Evolutionary conservation across 2,888 invertebrate genomes (phyloP).

Genomic region (Hydriomena furcata): DNA sequence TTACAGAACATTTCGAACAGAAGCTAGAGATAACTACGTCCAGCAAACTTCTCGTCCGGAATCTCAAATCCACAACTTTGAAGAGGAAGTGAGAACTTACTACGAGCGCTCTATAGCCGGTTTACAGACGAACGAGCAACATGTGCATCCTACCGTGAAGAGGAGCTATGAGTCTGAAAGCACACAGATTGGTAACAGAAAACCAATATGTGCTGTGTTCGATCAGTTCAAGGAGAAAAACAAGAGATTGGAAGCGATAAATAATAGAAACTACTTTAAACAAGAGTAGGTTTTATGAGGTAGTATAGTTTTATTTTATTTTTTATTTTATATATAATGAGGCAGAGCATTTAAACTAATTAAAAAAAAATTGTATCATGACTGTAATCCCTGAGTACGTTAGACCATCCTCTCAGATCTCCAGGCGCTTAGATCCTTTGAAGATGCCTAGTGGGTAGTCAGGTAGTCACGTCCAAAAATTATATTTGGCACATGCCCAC

Average conservation of each 20-base stretch:
- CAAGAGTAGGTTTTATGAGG: background rate
- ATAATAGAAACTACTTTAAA: conserved; percentile 29
- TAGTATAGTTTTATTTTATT: no score
- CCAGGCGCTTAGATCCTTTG: no score
- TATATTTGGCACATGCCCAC: no score
- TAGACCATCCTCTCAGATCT: no score
- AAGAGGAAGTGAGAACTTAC: conserved; percentile 54
- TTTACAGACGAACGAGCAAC: conserved; percentile 46
- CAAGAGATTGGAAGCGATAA: conserved; percentile 47
- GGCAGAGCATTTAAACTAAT: no score
- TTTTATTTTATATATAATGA: no score
- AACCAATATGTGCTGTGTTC: conserved; percentile 57
- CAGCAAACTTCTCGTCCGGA: conserved; percentile 44
- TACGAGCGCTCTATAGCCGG: conserved; percentile 49
- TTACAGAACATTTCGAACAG: conserved; percentile 70
- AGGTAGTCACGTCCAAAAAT: no score
- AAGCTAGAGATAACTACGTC: conserved; percentile 63
- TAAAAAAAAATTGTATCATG: no score
- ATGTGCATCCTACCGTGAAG: conserved; percentile 46
- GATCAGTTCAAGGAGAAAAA: conserved; percentile 60
- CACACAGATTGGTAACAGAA: conserved; percentile 54
- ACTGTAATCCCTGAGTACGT: no score
- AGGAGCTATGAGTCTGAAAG: conserved; percentile 55
- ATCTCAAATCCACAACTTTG: conserved; percentile 53
- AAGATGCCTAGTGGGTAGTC: no score